These are phyloP conservation scores for Phrynocephalus vlangalii DNA, from an alignment of 2,797 vertebrate genomes.

Conservation along the genomic window DNA sequence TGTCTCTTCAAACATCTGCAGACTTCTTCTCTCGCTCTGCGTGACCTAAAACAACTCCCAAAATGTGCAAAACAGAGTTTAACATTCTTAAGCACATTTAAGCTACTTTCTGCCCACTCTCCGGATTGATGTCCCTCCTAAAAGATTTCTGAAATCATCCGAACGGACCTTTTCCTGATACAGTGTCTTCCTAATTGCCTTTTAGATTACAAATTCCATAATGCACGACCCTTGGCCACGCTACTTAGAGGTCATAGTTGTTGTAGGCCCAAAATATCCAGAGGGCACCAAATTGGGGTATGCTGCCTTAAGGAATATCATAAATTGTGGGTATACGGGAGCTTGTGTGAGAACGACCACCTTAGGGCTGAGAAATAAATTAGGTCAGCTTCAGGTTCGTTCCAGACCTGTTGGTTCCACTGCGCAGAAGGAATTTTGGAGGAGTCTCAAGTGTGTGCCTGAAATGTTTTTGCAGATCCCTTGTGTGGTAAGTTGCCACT, in stretches of 20 bases:
- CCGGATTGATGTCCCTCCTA: not conserved
- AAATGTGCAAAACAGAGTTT: not conserved
- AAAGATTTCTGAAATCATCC: not conserved
- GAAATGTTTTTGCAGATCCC: not conserved
- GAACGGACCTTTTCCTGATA: not conserved
- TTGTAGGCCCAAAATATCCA: not conserved
- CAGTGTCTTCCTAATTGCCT: not conserved
- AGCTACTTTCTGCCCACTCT: not conserved
- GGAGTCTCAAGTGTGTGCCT: not conserved
- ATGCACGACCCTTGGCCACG: not conserved
- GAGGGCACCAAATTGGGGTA: not conserved
- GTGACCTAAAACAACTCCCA: not conserved
- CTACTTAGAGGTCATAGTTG: not conserved
- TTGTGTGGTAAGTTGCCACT: slow-evolving; percentile 10
- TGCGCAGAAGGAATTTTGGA: not conserved
- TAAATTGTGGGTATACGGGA: not conserved
- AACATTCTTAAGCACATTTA: not conserved
- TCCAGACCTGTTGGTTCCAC: not conserved
- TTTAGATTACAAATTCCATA: not conserved
- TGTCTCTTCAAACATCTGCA: too few species aligned
- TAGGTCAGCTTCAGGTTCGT: not conserved
- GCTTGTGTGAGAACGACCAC: not conserved
- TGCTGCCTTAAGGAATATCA: not conserved
- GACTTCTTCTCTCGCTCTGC: too few species aligned
- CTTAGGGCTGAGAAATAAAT: not conserved